Evolutionary conservation across 2,797 vertebrate genomes (phyloP).

Genomic region (Carcharodon carcharias): DNA sequence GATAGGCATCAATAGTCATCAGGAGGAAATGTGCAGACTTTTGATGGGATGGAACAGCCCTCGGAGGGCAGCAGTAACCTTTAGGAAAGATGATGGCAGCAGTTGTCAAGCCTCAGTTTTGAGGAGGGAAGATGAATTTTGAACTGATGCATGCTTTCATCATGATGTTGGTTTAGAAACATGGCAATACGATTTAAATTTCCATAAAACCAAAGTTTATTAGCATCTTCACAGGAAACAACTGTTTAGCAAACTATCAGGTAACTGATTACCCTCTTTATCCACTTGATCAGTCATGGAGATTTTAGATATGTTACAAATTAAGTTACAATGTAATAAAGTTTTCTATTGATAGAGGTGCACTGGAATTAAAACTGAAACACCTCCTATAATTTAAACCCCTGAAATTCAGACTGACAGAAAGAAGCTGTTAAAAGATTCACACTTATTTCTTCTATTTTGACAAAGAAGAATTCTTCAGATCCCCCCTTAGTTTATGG

Average conservation of each 20-base stretch:
- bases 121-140: background rate
- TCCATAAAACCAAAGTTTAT: background rate
- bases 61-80: background rate
- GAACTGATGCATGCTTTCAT: background rate
- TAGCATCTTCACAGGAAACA: background rate
- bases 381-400: conserved; percentile 40
- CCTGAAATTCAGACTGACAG: background rate
- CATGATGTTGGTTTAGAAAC: background rate
- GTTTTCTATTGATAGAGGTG: conserved; percentile 52
- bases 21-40: background rate
- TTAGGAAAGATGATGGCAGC: background rate
- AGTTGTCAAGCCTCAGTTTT: background rate
- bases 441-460: conserved; percentile 60
- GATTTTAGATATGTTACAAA: background rate
- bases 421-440: conserved; percentile 41
- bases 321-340: conserved; percentile 48
- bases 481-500: conserved; percentile 72
- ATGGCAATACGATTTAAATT: background rate
- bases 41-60: background rate
- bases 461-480: conserved; percentile 64
- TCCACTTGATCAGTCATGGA: background rate
- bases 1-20: background rate
- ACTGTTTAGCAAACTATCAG: background rate
- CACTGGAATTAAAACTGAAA: conserved; percentile 54
- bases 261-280: background rate